Conservation (phyloP, 2,797 vertebrate genomes). For the Thunnus albacares region DNA sequence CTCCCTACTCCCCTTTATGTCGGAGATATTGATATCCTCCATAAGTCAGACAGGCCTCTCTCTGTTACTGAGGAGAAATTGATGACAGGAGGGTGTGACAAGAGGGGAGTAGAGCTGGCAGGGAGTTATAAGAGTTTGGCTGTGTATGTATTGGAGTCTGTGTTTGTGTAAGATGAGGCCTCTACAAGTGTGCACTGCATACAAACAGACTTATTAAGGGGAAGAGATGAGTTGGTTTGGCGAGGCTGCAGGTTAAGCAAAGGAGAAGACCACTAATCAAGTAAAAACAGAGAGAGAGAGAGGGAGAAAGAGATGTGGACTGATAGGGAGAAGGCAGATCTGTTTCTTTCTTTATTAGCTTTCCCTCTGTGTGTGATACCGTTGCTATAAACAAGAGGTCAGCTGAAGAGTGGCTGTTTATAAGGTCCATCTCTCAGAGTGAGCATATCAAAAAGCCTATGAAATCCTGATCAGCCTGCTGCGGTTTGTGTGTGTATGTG, state of each 20-base stretch:
- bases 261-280: slow-evolving; percentile 52
- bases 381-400: slow-evolving; percentile 75
- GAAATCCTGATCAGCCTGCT: slow-evolving; percentile 57
- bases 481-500: slow-evolving; percentile 47
- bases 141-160: slow-evolving; percentile 42
- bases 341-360: slow-evolving; percentile 63
- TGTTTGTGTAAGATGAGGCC: slow-evolving; percentile 53
- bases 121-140: slow-evolving; percentile 48
- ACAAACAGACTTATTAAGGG: slow-evolving; percentile 60
- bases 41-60: slow-evolving; percentile 89
- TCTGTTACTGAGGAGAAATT: slow-evolving; percentile 90
- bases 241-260: slow-evolving; percentile 54
- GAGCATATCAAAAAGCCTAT: slow-evolving; percentile 66
- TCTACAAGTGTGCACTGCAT: slow-evolving; percentile 66
- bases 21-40: slow-evolving; percentile 90
- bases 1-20: slow-evolving; percentile 89
- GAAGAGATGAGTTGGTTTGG: slow-evolving; percentile 38
- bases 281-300: slow-evolving; percentile 9
- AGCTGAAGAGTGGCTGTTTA: slow-evolving; percentile 73
- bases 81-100: slow-evolving; percentile 92
- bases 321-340: slow-evolving; percentile 40
- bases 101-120: slow-evolving; percentile 80
- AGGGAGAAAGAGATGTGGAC: slow-evolving; percentile 37
- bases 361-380: slow-evolving; percentile 62
- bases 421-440: slow-evolving; percentile 69